Evolutionary conservation across 2,888 invertebrate genomes (phyloP), one percentile per base, ranked within the genome.

Genomic region (Platycnemis pennipes): DNA sequence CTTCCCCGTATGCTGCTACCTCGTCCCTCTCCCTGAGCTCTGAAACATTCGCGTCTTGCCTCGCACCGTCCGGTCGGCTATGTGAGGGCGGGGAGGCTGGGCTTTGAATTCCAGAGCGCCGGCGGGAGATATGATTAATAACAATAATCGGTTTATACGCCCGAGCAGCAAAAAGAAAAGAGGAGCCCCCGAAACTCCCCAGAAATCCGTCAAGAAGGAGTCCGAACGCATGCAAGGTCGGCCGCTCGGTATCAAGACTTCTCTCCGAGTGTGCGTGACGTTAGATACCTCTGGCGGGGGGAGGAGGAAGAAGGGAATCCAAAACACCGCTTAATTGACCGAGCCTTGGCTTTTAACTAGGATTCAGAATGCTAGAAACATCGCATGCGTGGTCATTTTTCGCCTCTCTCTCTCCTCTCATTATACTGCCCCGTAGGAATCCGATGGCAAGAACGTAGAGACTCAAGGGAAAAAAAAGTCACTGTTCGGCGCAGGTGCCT

Each of bases 61-160:
- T 26, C n/a, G 8, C 26, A 13, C 77, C 77, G n/a, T 63, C 63
- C 63, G 31, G 11, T 16, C 31, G 16, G 77, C n/a, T 77, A 77
- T 31, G 37, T 11, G 37, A 77, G 37, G 77, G 77, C 0, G 77
- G 77, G 13, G 63, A 63, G 37, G 31, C 13, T 13, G 77, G 13
- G n/a, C 77, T 22, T 37, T 31, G 56, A 56, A 8, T 69, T 77
- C 37, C 37, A 2, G 77, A 37, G 3, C 77, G 13, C 77, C 77
- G 77, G 26, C 8, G 77, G 77, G 77, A 77, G 77, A 77, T 77
- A 77, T 77, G 77, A 77, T 77, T 77, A 77, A 77, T 77, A 31
- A 77, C 31, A 77, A 77, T 77, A 77, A 77, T 77, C 77, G 77
- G 77, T 77, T 77, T 77, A 77, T 77, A 77, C 11, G 13, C 63